Evolutionary conservation across 2,888 invertebrate species (phyloP).

Genomic region (Epistrophella euchroma): DNA sequence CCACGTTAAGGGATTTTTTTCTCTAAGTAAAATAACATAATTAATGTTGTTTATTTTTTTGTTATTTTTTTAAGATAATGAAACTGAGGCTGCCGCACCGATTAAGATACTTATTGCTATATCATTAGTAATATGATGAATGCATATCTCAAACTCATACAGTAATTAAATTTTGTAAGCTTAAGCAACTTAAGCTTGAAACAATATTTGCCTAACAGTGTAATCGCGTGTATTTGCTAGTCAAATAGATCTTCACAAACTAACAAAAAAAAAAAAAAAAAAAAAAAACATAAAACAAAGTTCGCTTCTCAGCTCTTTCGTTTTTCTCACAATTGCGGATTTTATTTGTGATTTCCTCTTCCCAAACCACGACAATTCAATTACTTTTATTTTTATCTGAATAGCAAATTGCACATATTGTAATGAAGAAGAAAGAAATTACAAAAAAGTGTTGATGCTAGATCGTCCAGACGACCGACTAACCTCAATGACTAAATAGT

Average conservation of each 20-base stretch:
- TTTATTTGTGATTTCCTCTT: conserved; percentile 17
- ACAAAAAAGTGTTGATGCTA: conserved; percentile 21
- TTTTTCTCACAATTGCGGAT: conserved; percentile 59
- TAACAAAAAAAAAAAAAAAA: neutral
- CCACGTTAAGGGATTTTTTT: neutral
- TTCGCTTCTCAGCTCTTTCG: conserved; percentile 56
- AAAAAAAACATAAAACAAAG: conserved; percentile 18
- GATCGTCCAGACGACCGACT: conserved; percentile 62
- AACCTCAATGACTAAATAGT: conserved; percentile 57
- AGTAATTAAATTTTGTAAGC: conserved; percentile 35
- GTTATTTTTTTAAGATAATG: neutral
- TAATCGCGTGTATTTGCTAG: conserved; percentile 59
- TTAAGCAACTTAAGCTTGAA: conserved; percentile 14
- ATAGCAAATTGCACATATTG: conserved; percentile 45
- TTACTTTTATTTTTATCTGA: conserved; percentile 62
- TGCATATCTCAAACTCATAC: conserved; percentile 38
- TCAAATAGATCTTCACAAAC: conserved; percentile 52
- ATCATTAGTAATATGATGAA: conserved; percentile 29
- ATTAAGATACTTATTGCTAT: conserved; percentile 27
- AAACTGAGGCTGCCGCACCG: neutral
- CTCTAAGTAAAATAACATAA: conserved; percentile 11
- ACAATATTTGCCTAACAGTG: conserved; percentile 41
- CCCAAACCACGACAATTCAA: conserved; percentile 63
- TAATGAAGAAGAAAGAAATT: conserved; percentile 29
- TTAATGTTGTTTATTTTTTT: conserved; percentile 19